Percentiles rank a stretch among this genome's conserved stretches.
Evolutionary conservation across 2,797 vertebrate species (phyloP).

Genomic region (Pterois miles): DNA sequence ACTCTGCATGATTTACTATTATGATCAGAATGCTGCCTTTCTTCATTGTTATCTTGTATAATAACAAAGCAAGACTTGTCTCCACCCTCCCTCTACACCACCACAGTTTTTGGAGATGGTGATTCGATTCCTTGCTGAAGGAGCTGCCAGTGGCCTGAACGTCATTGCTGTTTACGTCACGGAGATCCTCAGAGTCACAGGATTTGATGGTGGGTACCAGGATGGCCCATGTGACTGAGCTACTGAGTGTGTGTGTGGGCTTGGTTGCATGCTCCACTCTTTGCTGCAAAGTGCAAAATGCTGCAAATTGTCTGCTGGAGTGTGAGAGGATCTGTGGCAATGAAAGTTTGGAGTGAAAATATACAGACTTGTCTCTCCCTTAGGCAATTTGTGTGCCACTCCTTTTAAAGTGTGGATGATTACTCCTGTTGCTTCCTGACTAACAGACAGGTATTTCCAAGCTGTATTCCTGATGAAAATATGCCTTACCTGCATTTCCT

Average conservation of each 20-base stretch:
- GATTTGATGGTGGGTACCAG: constrained; percentile 79
- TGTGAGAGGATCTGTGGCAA: background rate
- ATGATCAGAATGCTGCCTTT: constrained; percentile 28
- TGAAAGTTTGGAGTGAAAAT: constrained; percentile 33
- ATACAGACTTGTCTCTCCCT: constrained; percentile 46
- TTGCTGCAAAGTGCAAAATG: background rate
- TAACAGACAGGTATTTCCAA: background rate
- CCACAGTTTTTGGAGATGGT: constrained; percentile 78
- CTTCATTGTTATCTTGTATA: constrained; percentile 26
- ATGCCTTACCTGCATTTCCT: constrained; percentile 6
- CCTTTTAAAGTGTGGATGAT: constrained; percentile 25
- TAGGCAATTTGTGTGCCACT: constrained; percentile 33
- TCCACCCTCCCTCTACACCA: background rate
- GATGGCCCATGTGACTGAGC: background rate
- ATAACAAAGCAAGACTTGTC: constrained; percentile 17
- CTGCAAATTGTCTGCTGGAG: background rate
- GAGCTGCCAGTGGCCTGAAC: constrained; percentile 85
- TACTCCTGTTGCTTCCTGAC: background rate
- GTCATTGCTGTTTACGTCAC: constrained; percentile 84
- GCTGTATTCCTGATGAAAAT: background rate
- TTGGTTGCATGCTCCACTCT: background rate
- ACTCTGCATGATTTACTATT: constrained; percentile 19
- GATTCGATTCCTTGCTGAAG: constrained; percentile 82
- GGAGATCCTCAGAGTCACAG: constrained; percentile 83
- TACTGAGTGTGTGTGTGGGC: background rate